These are phyloP conservation scores for Drosophila silvestris DNA, from an alignment of 2,888 invertebrate genomes.

Conservation along the genomic window DNA sequence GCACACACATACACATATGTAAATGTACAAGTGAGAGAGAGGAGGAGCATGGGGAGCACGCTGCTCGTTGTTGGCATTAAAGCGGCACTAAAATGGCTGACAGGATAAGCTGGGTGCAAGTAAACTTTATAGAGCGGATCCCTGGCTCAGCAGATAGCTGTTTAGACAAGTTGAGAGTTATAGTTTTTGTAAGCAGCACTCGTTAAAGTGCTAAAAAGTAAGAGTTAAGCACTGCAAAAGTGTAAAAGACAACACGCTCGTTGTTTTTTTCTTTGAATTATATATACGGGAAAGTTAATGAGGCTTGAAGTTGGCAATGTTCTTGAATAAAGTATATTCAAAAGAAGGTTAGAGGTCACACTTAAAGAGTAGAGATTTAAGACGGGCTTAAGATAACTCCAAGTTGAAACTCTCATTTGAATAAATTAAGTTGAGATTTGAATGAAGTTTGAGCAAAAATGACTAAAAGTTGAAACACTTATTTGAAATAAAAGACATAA, in stretches of 20 bases:
- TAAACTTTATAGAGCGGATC: slow-evolving; percentile 57
- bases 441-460: neutral
- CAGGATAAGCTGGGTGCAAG: slow-evolving; percentile 49
- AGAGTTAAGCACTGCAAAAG: slow-evolving; percentile 20
- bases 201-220: slow-evolving; percentile 48
- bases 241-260: neutral
- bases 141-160: slow-evolving; percentile 48
- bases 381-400: neutral
- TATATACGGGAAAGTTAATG: slow-evolving; percentile 12
- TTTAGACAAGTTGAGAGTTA: slow-evolving; percentile 55
- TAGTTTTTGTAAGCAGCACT: slow-evolving; percentile 35
- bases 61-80: slow-evolving; percentile 15
- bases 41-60: neutral
- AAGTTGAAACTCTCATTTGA: slow-evolving; percentile 3
- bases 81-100: slow-evolving; percentile 43
- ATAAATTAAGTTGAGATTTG: neutral
- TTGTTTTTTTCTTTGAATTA: slow-evolving; percentile 7
- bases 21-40: neutral
- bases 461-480: neutral
- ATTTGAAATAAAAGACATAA: too few relatives aligned
- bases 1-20: neutral
- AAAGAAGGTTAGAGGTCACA: neutral
- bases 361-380: neutral
- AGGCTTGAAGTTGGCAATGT: slow-evolving; percentile 3
- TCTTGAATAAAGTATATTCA: neutral